A percentile compares a stretch with the other conserved stretches of the same genome.
These are phyloP conservation scores for Ophiothrix spiculata DNA, from an alignment of 35 echinoderm and acorn worm genomes.

Conservation along the genomic window DNA sequence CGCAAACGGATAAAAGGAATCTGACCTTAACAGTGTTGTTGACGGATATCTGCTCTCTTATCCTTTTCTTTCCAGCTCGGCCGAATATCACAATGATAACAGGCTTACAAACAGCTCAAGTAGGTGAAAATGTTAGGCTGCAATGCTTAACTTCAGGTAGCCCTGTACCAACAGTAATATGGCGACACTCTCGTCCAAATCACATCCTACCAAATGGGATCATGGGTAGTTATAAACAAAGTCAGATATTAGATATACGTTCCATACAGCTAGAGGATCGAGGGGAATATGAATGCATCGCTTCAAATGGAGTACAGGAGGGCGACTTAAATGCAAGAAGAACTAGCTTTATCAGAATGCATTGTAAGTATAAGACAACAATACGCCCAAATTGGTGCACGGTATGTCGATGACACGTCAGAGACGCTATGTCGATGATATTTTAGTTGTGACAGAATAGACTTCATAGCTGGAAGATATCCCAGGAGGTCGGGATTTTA, in stretches of 20 bases:
- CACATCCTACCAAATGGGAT: neutral
- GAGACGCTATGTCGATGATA: too few species aligned
- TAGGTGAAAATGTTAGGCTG: neutral
- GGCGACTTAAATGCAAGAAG: neutral
- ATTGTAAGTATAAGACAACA: conserved; percentile 22
- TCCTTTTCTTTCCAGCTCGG: too few species aligned
- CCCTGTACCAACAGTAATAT: neutral
- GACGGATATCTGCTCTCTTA: too few species aligned
- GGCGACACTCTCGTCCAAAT: neutral
- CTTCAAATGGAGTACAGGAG: neutral
- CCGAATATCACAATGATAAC: neutral
- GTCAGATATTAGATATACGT: neutral
- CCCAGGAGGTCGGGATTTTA: too few species aligned
- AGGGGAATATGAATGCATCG: conserved; percentile 12
- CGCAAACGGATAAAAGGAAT: too few species aligned
- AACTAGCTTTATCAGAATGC: conserved; percentile 7
- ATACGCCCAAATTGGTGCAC: too few species aligned
- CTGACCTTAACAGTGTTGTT: too few species aligned
- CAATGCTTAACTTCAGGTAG: conserved; percentile 8
- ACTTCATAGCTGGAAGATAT: too few species aligned
- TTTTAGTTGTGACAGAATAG: too few species aligned
- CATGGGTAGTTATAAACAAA: neutral
- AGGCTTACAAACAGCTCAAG: neutral
- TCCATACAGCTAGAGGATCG: neutral
- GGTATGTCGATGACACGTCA: too few species aligned